Base-by-base conservation (phyloP, 2,888 invertebrate genomes). In the Psylliodes chrysocephalus region DNA sequence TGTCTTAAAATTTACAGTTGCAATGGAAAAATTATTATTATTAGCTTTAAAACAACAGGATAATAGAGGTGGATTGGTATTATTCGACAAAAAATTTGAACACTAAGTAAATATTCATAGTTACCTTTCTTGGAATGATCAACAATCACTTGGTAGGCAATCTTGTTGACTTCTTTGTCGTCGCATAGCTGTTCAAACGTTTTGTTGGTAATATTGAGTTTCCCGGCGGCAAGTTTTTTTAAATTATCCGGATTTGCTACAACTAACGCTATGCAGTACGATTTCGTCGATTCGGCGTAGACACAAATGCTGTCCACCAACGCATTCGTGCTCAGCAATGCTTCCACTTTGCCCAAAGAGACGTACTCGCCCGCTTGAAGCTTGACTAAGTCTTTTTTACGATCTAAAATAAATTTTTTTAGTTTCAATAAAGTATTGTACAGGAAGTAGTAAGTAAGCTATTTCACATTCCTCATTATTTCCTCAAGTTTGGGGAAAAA, bases 371-470 rank as follows among this genome's bases (percentile, higher is more conserved):
- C 98, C 35, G 94, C 92, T 82, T 98, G 96, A 57, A 99, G 87
- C 82, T 99, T 99, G 35, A 99, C 96, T 71, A 99, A 86, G 85
- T 99, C 98, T 85, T 99, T 99, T 85, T 98, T 98, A 73, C 98
- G 93, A 84, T 98, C 98, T 97, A 84, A 10, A 80, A 81, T 15
- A 4, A n/a, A n/a, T n/a, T n/a, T n/a, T n/a, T n/a, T n/a, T n/a
- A n/a, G n/a, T n/a, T n/a, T n/a, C n/a, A n/a, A n/a, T n/a, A n/a
- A n/a, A n/a, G n/a, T n/a, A n/a, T n/a, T n/a, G n/a, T n/a, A n/a
- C n/a, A n/a, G n/a, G n/a, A n/a, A n/a, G n/a, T n/a, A n/a, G n/a
- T n/a, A n/a, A n/a, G n/a, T n/a, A n/a, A n/a, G n/a, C n/a, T n/a
- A n/a, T n/a, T n/a, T n/a, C n/a, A n/a, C n/a, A n/a, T n/a, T n/a